phyloP scores from a whole-genome alignment of 2,888 invertebrate genomes.

The Ochropacha duplaris region DNA sequence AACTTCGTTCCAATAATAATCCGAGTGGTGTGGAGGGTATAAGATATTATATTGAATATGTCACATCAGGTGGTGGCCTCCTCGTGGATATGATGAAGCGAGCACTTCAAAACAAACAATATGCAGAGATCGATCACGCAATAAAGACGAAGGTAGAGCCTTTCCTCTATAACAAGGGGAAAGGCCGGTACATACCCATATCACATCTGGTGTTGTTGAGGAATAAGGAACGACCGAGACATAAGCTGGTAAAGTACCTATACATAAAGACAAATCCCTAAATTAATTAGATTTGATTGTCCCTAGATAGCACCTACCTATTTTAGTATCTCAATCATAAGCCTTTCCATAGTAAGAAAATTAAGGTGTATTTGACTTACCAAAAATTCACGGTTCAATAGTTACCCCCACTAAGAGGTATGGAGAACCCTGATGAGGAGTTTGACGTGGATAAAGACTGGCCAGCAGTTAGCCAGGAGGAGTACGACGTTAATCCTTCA shows the following conservation, averaged over 20 bases:
- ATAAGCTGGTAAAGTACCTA: slow-evolving; percentile 85
- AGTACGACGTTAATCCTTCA: slow-evolving; percentile 85
- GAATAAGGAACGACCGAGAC: slow-evolving; percentile 92
- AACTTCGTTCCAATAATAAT: no score
- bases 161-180: slow-evolving; percentile 96
- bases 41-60: neutral
- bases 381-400: slow-evolving; percentile 40
- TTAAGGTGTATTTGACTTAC: no score
- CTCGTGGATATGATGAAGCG: slow-evolving; percentile 96
- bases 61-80: slow-evolving; percentile 90
- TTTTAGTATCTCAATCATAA: no score
- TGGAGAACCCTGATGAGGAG: slow-evolving; percentile 94
- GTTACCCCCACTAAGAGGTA: slow-evolving; percentile 88
- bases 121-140: slow-evolving; percentile 95
- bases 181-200: slow-evolving; percentile 95
- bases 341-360: no score
- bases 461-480: slow-evolving; percentile 84
- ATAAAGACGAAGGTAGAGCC: slow-evolving; percentile 96
- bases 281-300: no score
- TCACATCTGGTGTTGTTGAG: slow-evolving; percentile 93
- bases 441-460: slow-evolving; percentile 92
- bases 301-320: no score
- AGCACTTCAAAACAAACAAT: slow-evolving; percentile 94
- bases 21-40: no score
- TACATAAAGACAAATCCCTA: no score